These are phyloP conservation scores for Cataglyphis rosenhaueri DNA, from an alignment of 2,888 invertebrate species.

Conservation along the genomic window DNA sequence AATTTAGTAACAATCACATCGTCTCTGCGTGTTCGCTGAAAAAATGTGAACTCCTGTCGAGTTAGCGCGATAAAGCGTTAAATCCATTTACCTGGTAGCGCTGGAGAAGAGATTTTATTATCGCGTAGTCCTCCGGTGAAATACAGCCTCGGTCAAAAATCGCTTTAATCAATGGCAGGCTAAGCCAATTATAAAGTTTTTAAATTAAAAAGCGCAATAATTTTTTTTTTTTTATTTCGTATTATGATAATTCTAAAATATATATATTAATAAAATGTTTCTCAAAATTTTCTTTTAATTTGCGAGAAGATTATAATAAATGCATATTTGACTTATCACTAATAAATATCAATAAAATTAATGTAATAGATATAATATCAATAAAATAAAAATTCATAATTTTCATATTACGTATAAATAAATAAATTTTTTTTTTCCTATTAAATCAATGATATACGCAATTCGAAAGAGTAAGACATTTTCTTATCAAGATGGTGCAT, in stretches of 20 bases:
- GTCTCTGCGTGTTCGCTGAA: neutral
- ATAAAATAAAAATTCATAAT: neutral
- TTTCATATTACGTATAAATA: neutral
- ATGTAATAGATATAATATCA: neutral
- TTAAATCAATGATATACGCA: conserved; percentile 8
- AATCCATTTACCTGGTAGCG: conserved; percentile 37
- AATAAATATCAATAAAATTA: neutral
- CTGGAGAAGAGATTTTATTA: conserved; percentile 32
- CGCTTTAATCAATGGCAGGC: conserved; percentile 36
- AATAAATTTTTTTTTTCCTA: neutral
- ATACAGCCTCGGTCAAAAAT: conserved; percentile 24
- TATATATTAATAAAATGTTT: neutral
- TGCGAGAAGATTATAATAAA: neutral
- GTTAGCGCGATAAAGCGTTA: conserved; percentile 30
- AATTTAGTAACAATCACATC: conserved; percentile 14
- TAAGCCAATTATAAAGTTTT: conserved; percentile 18
- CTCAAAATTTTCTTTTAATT: neutral
- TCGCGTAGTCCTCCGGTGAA: conserved; percentile 31
- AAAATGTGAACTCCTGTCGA: conserved; percentile 21
- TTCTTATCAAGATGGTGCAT: neutral
- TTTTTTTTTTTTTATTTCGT: neutral
- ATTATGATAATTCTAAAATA: neutral
- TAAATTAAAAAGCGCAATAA: conserved; percentile 3
- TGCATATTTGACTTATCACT: neutral
- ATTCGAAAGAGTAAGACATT: neutral